Percentiles rank a stretch among this genome's conserved stretches.
phyloP scores from a whole-genome alignment of 2,113 vertebrate species.

The Zosterops japonicus region DNA sequence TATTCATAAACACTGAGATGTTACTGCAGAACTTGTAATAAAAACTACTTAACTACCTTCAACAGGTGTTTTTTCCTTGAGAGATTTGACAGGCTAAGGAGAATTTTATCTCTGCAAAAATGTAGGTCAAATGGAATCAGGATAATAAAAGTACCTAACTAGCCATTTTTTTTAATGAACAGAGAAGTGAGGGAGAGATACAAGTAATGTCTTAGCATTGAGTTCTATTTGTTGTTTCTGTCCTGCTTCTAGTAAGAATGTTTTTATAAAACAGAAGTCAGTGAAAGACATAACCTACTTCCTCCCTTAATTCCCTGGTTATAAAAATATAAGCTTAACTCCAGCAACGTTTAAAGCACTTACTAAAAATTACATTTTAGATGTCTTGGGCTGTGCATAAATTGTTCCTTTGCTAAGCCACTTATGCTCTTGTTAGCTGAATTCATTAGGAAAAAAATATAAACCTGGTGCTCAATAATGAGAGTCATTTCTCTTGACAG shows the following conservation, averaged over 20 bases:
- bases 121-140: neutral
- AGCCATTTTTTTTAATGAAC: neutral
- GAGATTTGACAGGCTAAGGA: neutral
- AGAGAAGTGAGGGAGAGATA: neutral
- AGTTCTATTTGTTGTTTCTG: neutral
- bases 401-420: neutral
- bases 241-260: neutral
- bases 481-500: neutral
- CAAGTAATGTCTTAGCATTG: neutral
- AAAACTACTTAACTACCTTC: neutral
- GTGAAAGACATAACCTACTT: neutral
- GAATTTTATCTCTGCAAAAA: neutral
- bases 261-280: neutral
- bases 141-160: neutral
- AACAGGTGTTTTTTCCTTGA: neutral
- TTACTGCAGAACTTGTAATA: neutral
- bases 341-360: neutral
- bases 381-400: neutral
- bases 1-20: neutral
- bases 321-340: neutral
- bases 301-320: neutral
- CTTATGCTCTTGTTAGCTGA: neutral
- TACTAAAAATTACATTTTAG: neutral
- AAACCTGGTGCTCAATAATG: neutral
- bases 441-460: neutral